Evolutionary conservation across 2,888 invertebrate genomes (phyloP).

Genomic region (Gortyna flavago): DNA sequence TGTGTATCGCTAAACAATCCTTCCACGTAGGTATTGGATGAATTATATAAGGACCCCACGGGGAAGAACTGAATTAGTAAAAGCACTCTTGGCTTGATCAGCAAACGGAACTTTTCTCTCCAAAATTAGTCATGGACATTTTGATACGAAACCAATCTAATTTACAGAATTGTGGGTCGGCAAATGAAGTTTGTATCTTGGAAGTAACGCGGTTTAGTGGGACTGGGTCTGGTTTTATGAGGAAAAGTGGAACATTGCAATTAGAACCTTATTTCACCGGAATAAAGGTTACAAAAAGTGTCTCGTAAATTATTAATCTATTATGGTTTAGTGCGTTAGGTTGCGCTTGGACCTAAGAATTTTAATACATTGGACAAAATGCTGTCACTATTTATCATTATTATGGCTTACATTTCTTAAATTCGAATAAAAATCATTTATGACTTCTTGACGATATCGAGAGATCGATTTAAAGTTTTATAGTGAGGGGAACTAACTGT

Average conservation of each 20-base stretch:
- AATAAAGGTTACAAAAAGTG: not conserved
- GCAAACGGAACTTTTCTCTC: not conserved
- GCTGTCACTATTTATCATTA: constrained; percentile 21
- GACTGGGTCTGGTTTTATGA: not conserved
- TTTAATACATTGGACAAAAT: constrained; percentile 16
- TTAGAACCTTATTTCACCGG: constrained; percentile 16
- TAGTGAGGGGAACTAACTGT: constrained; percentile 15
- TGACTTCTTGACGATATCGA: constrained; percentile 14
- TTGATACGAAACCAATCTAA: not conserved
- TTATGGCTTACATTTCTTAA: constrained; percentile 1
- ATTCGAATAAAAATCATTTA: constrained; percentile 14
- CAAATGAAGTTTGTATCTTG: not conserved
- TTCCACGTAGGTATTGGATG: not conserved
- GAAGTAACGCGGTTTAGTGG: not conserved
- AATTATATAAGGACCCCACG: not conserved
- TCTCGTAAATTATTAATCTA: too few species aligned
- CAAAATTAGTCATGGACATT: not conserved
- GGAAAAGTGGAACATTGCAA: constrained; percentile 1
- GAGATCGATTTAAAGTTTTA: constrained; percentile 11
- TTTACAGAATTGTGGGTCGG: not conserved
- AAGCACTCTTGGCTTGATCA: constrained; percentile 12
- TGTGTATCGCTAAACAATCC: constrained; percentile 17
- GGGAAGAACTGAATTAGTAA: constrained; percentile 25
- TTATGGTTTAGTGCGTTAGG: too few species aligned
- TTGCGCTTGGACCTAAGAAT: not conserved